Conservation (phyloP, 2,797 vertebrate species). For the Falco cherrug region DNA sequence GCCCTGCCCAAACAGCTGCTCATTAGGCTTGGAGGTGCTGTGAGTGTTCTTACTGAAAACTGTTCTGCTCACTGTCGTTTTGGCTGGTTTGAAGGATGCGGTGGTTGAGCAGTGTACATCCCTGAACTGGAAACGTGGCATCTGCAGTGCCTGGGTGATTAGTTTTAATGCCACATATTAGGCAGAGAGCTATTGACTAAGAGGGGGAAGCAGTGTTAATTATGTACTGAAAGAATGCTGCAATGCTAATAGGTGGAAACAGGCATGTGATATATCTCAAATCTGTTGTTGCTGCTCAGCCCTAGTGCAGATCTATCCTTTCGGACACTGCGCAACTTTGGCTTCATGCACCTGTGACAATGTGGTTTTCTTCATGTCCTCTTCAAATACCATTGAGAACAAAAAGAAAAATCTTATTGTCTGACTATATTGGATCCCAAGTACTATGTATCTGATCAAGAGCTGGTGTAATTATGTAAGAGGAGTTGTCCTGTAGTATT, state of each 20-base stretch:
- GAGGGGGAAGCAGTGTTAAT: slow-evolving; percentile 2
- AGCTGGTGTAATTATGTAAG: background rate
- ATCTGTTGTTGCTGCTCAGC: background rate
- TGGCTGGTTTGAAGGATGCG: background rate
- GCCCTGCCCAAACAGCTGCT: background rate
- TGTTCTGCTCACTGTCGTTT: background rate
- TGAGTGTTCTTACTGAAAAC: background rate
- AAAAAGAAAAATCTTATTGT: background rate
- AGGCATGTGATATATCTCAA: background rate
- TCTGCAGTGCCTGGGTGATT: background rate
- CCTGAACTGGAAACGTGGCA: background rate
- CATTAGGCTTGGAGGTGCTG: background rate
- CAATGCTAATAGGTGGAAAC: background rate
- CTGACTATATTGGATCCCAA: background rate
- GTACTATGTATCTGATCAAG: background rate
- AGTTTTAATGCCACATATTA: background rate
- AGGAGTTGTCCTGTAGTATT: background rate
- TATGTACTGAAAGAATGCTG: slow-evolving; percentile 1
- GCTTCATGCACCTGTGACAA: background rate
- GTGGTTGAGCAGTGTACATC: background rate
- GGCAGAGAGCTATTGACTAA: slow-evolving; percentile 1
- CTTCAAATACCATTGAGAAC: background rate
- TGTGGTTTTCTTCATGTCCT: background rate
- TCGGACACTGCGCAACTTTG: background rate
- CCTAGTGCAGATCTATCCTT: background rate